Evolutionary conservation across 2,797 vertebrate species (phyloP).

Genomic region (Chiloscyllium punctatum): DNA sequence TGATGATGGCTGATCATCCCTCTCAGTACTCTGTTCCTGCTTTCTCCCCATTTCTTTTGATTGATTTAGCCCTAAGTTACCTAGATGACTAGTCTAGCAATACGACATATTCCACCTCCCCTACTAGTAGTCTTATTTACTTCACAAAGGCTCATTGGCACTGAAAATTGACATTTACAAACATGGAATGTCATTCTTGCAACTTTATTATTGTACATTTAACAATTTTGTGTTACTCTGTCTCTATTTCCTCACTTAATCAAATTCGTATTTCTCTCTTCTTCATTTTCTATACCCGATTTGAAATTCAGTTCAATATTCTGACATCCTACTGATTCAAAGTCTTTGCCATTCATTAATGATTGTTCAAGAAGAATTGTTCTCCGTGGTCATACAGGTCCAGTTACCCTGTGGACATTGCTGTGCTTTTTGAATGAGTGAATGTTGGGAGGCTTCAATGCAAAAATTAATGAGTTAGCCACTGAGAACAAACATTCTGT

Average conservation of each 20-base stretch:
- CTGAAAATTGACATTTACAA: background rate
- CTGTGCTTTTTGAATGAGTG: background rate
- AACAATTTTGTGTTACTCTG: background rate
- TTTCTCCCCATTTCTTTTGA: no score
- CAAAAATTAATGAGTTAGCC: background rate
- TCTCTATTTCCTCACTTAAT: background rate
- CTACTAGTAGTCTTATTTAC: background rate
- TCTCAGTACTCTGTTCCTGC: no score
- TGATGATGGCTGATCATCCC: no score
- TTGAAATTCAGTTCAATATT: background rate
- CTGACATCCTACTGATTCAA: background rate
- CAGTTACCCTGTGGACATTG: background rate
- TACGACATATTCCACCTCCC: no score
- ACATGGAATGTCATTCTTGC: background rate
- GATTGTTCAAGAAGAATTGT: background rate
- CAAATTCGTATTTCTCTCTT: background rate
- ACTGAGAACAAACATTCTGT: background rate
- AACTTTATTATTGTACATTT: background rate
- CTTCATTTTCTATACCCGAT: background rate
- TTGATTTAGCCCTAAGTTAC: no score
- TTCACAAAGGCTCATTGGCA: background rate
- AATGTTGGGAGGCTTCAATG: background rate
- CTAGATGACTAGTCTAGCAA: no score
- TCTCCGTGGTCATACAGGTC: background rate
- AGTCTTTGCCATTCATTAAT: background rate